These are phyloP conservation scores for Hyalella azteca DNA, from an alignment of 2,888 invertebrate species.

Conservation along the genomic window DNA sequence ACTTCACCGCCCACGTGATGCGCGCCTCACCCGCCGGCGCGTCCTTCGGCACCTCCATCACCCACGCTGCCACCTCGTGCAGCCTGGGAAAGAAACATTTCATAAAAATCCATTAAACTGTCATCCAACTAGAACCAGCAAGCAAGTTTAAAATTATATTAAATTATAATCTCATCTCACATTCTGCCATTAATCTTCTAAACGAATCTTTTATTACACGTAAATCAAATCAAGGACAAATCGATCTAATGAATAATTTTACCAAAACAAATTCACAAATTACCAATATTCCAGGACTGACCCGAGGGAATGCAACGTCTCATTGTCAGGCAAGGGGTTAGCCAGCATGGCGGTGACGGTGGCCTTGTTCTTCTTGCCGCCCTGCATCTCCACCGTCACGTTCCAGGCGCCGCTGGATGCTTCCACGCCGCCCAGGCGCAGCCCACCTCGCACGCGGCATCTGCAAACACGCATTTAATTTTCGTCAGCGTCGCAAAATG, in stretches of 20 bases:
- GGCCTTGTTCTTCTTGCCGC: slow-evolving; percentile 81
- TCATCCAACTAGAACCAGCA: too few species aligned
- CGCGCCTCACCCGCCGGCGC: slow-evolving; percentile 48
- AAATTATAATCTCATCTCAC: too few species aligned
- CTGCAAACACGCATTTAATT: too few species aligned
- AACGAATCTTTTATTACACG: too few species aligned
- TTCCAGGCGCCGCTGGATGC: slow-evolving; percentile 80
- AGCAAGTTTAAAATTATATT: too few species aligned
- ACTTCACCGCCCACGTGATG: slow-evolving; percentile 53
- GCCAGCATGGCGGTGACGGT: slow-evolving; percentile 77
- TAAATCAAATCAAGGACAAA: too few species aligned
- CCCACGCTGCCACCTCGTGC: slow-evolving; percentile 89
- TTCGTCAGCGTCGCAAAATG: too few species aligned
- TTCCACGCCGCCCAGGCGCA: slow-evolving; percentile 82
- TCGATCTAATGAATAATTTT: too few species aligned
- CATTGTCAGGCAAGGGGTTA: slow-evolving; percentile 48
- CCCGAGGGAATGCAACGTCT: slow-evolving; percentile 53
- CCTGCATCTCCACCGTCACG: slow-evolving; percentile 81
- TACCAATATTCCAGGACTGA: slow-evolving; percentile 38
- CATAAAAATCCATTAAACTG: too few species aligned
- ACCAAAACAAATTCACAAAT: too few species aligned
- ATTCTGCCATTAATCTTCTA: too few species aligned
- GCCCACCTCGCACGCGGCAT: slow-evolving; percentile 86
- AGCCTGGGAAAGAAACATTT: slow-evolving; percentile 63
- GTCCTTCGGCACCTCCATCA: slow-evolving; percentile 83